Percentiles rank a stretch among this genome's conserved stretches.
Evolutionary conservation across 2,113 vertebrate genomes (phyloP).

Genomic region (Rhodinocichla rosea): DNA sequence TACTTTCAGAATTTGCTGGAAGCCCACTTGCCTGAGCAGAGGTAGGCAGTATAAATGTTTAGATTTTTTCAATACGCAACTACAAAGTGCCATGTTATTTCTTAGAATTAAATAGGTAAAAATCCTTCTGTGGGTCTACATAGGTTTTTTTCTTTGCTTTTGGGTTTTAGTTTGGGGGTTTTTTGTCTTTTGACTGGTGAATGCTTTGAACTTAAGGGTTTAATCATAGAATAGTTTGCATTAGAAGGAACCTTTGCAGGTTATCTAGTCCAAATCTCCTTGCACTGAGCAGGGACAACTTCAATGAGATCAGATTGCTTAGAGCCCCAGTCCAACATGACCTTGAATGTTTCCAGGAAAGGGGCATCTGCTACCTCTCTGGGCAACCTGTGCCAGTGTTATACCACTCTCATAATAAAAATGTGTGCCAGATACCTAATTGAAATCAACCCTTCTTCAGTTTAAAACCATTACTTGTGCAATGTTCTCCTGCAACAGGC

Average conservation of each 20-base stretch:
- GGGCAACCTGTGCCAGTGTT: not conserved
- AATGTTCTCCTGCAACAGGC: not conserved
- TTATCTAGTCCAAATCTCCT: not conserved
- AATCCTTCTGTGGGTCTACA: not conserved
- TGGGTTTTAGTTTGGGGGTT: not conserved
- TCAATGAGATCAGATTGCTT: not conserved
- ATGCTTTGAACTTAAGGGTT: not conserved
- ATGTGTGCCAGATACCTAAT: not conserved
- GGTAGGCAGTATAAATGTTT: not conserved
- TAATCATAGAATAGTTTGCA: not conserved
- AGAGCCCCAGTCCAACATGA: not conserved
- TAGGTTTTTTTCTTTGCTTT: not conserved
- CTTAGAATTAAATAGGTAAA: not conserved
- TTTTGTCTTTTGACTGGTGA: not conserved
- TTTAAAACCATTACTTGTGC: not conserved
- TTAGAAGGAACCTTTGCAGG: not conserved
- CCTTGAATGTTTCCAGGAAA: not conserved
- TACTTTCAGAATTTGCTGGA: not conserved
- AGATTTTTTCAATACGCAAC: not conserved
- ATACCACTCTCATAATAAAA: not conserved
- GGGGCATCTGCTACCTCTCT: not conserved
- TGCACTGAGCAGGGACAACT: not conserved
- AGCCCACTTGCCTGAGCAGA: not conserved
- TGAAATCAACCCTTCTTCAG: fast-evolving
- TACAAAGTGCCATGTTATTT: not conserved